Percentiles rank a stretch among this genome's conserved stretches.
Conservation (phyloP, 2,797 vertebrate species). For the Remorina albescens region DNA sequence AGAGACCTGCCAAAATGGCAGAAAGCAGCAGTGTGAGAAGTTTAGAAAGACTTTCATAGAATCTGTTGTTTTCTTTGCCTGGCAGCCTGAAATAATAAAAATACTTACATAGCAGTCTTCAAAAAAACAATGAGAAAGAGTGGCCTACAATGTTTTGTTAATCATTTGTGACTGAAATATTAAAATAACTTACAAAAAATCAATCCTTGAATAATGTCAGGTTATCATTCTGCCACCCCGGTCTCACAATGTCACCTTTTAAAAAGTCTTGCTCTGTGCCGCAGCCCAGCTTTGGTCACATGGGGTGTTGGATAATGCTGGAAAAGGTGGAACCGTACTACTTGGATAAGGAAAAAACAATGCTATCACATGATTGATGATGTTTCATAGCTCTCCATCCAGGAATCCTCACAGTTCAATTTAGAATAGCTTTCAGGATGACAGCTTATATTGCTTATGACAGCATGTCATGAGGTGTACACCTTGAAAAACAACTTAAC, state of each 20-base stretch:
- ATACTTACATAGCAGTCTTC: constrained; percentile 25
- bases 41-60: constrained; percentile 63
- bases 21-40: constrained; percentile 70
- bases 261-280: constrained; percentile 6
- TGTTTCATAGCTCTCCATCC: constrained; percentile 42
- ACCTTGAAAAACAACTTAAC: constrained; percentile 21
- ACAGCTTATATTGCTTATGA: constrained; percentile 4
- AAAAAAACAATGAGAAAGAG: constrained; percentile 4
- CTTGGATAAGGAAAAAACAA: constrained; percentile 42
- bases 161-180: constrained; percentile 6
- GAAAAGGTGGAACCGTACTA: not conserved
- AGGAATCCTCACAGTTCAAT: constrained; percentile 39
- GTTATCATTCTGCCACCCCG: not conserved
- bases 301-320: not conserved
- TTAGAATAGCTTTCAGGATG: constrained; percentile 36
- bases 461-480: constrained; percentile 8
- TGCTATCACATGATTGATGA: constrained; percentile 34
- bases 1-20: constrained; percentile 68
- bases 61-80: constrained; percentile 61
- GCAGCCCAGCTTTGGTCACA: constrained; percentile 3
- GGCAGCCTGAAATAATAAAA: constrained; percentile 49
- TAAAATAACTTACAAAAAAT: not conserved
- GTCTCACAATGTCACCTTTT: not conserved
- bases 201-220: not conserved
- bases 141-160: constrained; percentile 1